These are phyloP conservation scores for Drosophila koepferae DNA, from an alignment of 2,888 invertebrate species.

Conservation along the genomic window DNA sequence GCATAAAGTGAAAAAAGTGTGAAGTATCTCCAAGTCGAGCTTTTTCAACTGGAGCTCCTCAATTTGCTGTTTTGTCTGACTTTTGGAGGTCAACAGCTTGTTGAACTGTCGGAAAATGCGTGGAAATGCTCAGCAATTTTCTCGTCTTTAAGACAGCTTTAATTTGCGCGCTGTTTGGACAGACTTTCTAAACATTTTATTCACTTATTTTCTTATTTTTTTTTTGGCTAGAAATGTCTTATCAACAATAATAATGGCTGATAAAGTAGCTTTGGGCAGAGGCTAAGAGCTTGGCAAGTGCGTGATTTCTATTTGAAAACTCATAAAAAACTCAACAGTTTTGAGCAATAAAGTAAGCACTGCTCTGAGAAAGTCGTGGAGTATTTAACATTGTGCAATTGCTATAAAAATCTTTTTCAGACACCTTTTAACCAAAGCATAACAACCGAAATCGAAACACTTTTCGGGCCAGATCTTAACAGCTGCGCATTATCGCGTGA, in stretches of 20 bases:
- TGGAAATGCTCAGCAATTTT: constrained; percentile 46
- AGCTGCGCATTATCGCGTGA: constrained; percentile 54
- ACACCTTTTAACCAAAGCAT: constrained; percentile 34
- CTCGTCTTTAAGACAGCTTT: constrained; percentile 37
- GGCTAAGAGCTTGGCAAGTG: constrained; percentile 26
- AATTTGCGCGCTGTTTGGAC: constrained; percentile 11
- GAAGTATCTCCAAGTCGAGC: not conserved
- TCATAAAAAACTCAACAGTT: constrained; percentile 61
- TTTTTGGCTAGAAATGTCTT: constrained; percentile 10
- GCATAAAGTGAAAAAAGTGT: too few relatives aligned
- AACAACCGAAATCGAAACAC: constrained; percentile 22
- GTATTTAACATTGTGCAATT: constrained; percentile 41
- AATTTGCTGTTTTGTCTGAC: not conserved
- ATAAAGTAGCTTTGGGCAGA: constrained; percentile 28
- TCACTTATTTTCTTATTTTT: not conserved
- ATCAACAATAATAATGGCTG: constrained; percentile 27
- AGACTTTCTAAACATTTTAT: constrained; percentile 41
- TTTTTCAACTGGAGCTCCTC: not conserved
- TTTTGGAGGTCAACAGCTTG: constrained; percentile 72
- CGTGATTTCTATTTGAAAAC: constrained; percentile 49
- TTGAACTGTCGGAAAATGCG: constrained; percentile 49
- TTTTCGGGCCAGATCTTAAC: constrained; percentile 66
- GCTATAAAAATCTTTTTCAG: constrained; percentile 63
- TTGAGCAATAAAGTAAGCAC: constrained; percentile 49
- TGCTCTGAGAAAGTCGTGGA: constrained; percentile 45